phyloP scores from a whole-genome alignment of 2,888 invertebrate genomes.

The Nycteola revayana region DNA sequence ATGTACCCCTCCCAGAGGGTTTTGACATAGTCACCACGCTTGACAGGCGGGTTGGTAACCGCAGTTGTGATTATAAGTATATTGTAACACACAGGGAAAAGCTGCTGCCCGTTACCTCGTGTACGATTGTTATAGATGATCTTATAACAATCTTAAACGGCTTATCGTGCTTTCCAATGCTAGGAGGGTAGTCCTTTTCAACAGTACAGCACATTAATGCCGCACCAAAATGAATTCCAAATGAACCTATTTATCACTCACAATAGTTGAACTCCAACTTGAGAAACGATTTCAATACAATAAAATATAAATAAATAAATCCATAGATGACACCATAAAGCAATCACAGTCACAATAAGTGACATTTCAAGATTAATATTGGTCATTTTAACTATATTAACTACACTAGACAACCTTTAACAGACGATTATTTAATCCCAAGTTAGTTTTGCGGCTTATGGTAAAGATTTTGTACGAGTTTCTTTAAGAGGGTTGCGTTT shows the following conservation, averaged over 20 bases:
- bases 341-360: conserved; percentile 60
- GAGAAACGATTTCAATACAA: conserved; percentile 24
- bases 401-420: conserved; percentile 45
- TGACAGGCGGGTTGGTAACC: too few species aligned
- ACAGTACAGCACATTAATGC: too few species aligned
- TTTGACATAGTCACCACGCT: too few species aligned
- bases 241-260: neutral
- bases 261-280: conserved; percentile 9
- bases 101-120: too few species aligned
- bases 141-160: too few species aligned
- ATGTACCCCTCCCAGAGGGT: too few species aligned
- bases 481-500: conserved; percentile 7
- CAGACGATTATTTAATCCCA: conserved; percentile 9
- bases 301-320: conserved; percentile 48
- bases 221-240: too few species aligned
- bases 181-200: too few species aligned
- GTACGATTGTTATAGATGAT: too few species aligned
- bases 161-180: too few species aligned
- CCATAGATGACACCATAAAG: conserved; percentile 43
- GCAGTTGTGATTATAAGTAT: too few species aligned
- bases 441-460: conserved; percentile 1
- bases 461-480: neutral
- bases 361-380: conserved; percentile 73
- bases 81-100: too few species aligned
- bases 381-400: conserved; percentile 68